These are phyloP conservation scores for Catharus bicknelli DNA, from an alignment of 2,113 vertebrate species.

Conservation along the genomic window DNA sequence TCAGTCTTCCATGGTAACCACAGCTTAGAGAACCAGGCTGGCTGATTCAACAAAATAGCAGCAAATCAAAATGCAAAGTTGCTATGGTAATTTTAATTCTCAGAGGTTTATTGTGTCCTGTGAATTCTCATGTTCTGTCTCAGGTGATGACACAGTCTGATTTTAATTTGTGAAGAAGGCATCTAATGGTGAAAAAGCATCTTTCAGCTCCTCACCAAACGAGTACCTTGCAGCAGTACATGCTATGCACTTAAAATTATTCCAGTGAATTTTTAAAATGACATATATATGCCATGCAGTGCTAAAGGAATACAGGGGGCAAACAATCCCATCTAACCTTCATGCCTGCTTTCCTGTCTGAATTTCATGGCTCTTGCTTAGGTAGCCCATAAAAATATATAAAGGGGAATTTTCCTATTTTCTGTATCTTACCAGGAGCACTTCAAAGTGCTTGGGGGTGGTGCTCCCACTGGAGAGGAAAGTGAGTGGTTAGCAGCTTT, in stretches of 20 bases:
- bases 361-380: not conserved
- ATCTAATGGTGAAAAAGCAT: not conserved
- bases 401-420: not conserved
- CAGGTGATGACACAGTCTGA: not conserved
- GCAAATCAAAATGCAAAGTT: conserved; percentile 29
- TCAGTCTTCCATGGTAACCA: conserved; percentile 1
- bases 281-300: rapidly evolving
- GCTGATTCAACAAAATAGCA: conserved; percentile 10
- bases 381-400: not conserved
- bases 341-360: not conserved
- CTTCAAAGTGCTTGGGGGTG: not conserved
- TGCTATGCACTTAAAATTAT: not conserved
- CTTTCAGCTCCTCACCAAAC: not conserved
- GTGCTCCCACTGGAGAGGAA: not conserved
- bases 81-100: conserved; percentile 31
- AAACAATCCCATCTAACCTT: not conserved
- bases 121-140: not conserved
- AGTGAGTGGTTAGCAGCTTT: not conserved
- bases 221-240: not conserved
- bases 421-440: not conserved
- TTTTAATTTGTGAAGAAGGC: not conserved
- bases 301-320: not conserved
- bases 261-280: not conserved
- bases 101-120: not conserved
- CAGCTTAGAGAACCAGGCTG: not conserved